These are phyloP conservation scores for Pseudorhiza aurosa DNA, from an alignment of 30 jellyfish, hydroid and myxozoan species.

Conservation along the genomic window DNA sequence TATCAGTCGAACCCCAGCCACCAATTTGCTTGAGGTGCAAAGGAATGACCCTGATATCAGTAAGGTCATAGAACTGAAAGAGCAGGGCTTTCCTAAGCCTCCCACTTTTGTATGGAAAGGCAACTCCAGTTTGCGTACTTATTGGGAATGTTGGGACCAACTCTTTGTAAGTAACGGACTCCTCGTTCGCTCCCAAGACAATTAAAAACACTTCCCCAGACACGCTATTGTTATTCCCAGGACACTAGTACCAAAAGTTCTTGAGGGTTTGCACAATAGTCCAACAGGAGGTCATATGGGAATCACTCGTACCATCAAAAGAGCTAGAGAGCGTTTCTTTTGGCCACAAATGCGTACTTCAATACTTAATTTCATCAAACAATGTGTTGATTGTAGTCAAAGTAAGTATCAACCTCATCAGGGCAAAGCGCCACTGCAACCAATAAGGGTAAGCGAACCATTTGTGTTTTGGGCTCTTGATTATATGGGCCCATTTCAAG, in stretches of 20 bases:
- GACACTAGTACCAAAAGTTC: slow-evolving; percentile 34
- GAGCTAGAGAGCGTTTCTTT: slow-evolving; percentile 56
- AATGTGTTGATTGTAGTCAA: slow-evolving; percentile 54
- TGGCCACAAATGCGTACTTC: slow-evolving; percentile 59
- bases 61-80: slow-evolving; percentile 6
- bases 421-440: slow-evolving; percentile 34
- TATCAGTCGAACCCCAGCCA: not conserved
- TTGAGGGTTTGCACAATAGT: slow-evolving; percentile 37
- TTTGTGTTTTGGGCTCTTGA: too few species aligned
- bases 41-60: slow-evolving; percentile 15
- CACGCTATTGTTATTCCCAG: slow-evolving; percentile 34
- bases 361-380: slow-evolving; percentile 3
- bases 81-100: slow-evolving; percentile 21
- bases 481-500: too few species aligned
- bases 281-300: slow-evolving; percentile 65
- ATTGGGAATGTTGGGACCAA: slow-evolving; percentile 59
- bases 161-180: slow-evolving; percentile 10
- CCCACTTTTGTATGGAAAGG: slow-evolving; percentile 33
- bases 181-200: slow-evolving; percentile 17
- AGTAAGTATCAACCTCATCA: slow-evolving; percentile 21
- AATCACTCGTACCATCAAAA: slow-evolving; percentile 35
- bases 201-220: slow-evolving; percentile 1
- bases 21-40: slow-evolving; percentile 15
- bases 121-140: slow-evolving; percentile 36
- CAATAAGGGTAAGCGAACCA: too few species aligned